Evolutionary conservation across 2,113 vertebrate genomes (phyloP).

Genomic region (Corydoras maculifer): DNA sequence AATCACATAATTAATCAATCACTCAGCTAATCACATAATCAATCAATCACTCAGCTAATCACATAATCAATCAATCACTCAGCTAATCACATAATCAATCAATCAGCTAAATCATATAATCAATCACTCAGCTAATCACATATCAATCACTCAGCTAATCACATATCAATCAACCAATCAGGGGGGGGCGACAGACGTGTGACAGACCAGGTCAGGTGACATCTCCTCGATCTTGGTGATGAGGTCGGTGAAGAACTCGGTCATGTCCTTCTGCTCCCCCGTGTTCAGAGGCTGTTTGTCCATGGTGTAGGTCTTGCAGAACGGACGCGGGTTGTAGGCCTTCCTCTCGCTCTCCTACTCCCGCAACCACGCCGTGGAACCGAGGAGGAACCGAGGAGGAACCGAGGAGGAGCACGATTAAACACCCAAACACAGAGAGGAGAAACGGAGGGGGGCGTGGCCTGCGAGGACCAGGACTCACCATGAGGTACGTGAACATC

Average conservation of each 20-base stretch:
- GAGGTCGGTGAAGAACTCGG: conserved; percentile 96
- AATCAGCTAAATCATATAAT: too few relatives aligned
- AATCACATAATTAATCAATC: too few relatives aligned
- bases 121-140: too few relatives aligned
- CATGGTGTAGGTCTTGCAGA: conserved; percentile 99
- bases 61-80: too few relatives aligned
- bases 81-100: too few relatives aligned
- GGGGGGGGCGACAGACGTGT: conserved; percentile 20
- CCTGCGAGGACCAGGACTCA: conserved; percentile 47
- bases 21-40: too few relatives aligned
- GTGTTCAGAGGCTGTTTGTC: conserved; percentile 98
- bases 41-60: too few relatives aligned
- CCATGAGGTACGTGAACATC: conserved; percentile 99
- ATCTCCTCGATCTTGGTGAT: conserved; percentile 99
- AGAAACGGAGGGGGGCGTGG: neutral
- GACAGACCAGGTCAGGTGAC: conserved; percentile 87
- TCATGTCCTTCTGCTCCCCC: conserved; percentile 98
- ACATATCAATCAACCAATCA: neutral
- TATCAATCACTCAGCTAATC: too few relatives aligned
- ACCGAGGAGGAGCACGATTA: conserved; percentile 1
- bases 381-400: neutral
- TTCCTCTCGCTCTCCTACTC: conserved; percentile 94
- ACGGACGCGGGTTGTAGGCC: conserved; percentile 93
- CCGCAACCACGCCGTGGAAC: neutral
- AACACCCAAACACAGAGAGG: neutral